A percentile compares a stretch with the other conserved stretches of the same genome.
Evolutionary conservation across 2,797 vertebrate species (phyloP).

Genomic region (Chaetodon trifasciatus): DNA sequence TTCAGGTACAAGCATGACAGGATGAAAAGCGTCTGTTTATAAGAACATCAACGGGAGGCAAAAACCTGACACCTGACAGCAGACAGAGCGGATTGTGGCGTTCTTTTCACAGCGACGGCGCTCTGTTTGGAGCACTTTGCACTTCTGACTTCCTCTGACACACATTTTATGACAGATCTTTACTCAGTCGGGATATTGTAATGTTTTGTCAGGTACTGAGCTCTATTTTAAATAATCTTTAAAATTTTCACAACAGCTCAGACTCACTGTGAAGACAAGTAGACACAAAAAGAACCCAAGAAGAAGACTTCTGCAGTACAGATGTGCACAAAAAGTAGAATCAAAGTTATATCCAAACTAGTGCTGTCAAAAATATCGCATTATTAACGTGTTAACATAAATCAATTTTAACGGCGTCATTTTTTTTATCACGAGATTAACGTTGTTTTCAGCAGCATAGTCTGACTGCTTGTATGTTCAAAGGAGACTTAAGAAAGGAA

Average conservation of each 20-base stretch:
- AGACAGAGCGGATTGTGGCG: neutral
- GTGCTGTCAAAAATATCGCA: no score
- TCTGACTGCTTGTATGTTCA: no score
- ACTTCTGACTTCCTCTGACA: slow-evolving; percentile 10
- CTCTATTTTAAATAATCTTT: neutral
- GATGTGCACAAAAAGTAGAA: neutral
- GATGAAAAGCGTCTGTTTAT: neutral
- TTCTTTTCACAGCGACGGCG: neutral
- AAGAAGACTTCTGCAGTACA: neutral
- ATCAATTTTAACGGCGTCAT: no score
- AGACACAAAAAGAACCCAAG: neutral
- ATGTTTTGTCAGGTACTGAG: neutral
- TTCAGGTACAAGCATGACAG: slow-evolving; percentile 9
- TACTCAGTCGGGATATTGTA: neutral
- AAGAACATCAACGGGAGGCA: neutral
- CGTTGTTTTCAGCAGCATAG: no score
- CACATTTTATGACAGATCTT: neutral
- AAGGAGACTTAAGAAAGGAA: no score
- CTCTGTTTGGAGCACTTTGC: neutral
- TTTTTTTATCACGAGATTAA: no score
- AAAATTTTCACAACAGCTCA: neutral
- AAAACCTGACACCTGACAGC: neutral
- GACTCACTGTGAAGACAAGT: neutral
- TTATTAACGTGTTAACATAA: no score
- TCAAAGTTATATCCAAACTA: neutral